Percentiles rank a stretch among this genome's conserved stretches.
These are phyloP conservation scores for Castor canadensis DNA, from an alignment of 2,113 vertebrate species.

Conservation along the genomic window DNA sequence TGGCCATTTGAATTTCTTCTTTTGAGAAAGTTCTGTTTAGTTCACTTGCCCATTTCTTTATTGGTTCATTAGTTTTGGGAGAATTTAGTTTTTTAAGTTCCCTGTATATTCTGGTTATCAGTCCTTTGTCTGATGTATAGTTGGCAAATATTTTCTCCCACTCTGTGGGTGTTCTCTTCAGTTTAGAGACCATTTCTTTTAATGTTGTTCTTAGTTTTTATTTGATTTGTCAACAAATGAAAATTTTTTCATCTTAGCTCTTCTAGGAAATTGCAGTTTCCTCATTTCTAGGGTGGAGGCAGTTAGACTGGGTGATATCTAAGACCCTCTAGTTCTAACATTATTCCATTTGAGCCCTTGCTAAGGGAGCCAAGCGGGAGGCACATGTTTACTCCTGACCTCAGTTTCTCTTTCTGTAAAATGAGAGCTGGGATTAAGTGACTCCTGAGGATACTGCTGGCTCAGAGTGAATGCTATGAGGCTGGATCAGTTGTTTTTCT, in stretches of 20 bases:
- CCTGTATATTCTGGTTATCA: too few relatives aligned
- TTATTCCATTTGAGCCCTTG: not conserved
- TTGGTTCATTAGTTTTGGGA: too few relatives aligned
- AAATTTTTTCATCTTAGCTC: not conserved
- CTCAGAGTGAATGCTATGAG: not conserved
- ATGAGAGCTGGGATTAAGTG: not conserved
- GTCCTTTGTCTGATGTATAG: too few relatives aligned
- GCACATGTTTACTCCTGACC: not conserved
- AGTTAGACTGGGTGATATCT: not conserved
- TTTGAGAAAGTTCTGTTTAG: too few relatives aligned
- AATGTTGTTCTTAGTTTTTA: too few relatives aligned
- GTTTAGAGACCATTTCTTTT: not conserved
- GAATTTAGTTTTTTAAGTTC: too few relatives aligned
- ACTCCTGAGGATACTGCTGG: not conserved
- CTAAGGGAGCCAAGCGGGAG: not conserved
- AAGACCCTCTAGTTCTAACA: not conserved
- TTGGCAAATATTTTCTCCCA: too few relatives aligned
- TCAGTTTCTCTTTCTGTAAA: not conserved
- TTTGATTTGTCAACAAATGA: not conserved
- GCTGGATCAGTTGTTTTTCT: not conserved
- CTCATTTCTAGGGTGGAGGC: not conserved
- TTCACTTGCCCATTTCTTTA: too few relatives aligned
- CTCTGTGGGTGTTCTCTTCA: too few relatives aligned
- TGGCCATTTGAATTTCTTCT: too few relatives aligned
- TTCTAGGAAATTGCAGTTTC: not conserved